phyloP scores from a whole-genome alignment of 2,888 invertebrate species.

The Mellilla xanthometata region DNA sequence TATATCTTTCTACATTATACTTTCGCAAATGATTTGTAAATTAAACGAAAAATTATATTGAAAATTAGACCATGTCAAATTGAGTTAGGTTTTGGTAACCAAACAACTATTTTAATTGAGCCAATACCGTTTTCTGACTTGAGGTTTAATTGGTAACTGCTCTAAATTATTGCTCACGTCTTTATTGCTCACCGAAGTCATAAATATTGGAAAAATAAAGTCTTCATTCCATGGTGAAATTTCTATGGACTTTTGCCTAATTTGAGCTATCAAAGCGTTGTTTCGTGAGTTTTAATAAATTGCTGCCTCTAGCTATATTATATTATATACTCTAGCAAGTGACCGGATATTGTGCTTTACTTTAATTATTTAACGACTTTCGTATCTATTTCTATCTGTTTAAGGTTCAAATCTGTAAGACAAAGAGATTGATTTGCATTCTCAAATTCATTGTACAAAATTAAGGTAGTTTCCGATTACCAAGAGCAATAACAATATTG shows the following conservation, averaged over 20 bases:
- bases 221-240: slow-evolving; percentile 56
- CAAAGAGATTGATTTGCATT: slow-evolving; percentile 59
- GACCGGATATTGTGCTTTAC: slow-evolving; percentile 69
- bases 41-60: no score
- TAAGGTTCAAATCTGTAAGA: slow-evolving; percentile 35
- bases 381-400: slow-evolving; percentile 19
- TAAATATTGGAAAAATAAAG: slow-evolving; percentile 57
- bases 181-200: slow-evolving; percentile 33
- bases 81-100: slow-evolving; percentile 10
- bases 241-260: slow-evolving; percentile 63
- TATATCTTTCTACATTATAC: no score
- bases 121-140: slow-evolving; percentile 24
- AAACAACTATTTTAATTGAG: slow-evolving; percentile 24
- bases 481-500: slow-evolving; percentile 65
- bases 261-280: slow-evolving; percentile 66
- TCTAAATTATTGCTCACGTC: slow-evolving; percentile 32
- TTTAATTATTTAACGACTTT: slow-evolving; percentile 14
- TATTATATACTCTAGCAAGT: no score
- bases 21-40: no score
- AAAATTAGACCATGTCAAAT: slow-evolving; percentile 18
- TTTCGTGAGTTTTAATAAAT: slow-evolving; percentile 72
- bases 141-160: slow-evolving; percentile 24
- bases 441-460: slow-evolving; percentile 75
- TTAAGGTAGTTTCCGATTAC: slow-evolving; percentile 75
- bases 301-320: slow-evolving; percentile 67